Percentiles rank a stretch among this genome's conserved stretches.
Evolutionary conservation across 1,140 invertebrate genomes (phyloP).

Genomic region (Bactericera cockerelli): DNA sequence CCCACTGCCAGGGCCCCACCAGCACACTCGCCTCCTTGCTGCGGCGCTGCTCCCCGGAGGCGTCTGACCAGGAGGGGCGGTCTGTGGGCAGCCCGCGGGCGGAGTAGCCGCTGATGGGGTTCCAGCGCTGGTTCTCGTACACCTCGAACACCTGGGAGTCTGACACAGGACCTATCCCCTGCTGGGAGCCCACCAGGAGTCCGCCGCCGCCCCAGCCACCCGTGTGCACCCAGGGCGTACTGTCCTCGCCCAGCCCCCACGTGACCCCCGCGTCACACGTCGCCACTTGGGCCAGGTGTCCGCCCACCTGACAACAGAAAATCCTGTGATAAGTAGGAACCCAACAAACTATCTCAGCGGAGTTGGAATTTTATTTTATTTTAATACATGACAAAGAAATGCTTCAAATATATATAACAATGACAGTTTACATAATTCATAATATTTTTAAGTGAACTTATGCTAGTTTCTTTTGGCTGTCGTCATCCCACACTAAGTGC

Average conservation of each 20-base stretch:
- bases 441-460: too few species aligned
- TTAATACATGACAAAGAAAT: too few species aligned
- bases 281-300: conserved; percentile 65
- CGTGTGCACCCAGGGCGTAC: conserved; percentile 69
- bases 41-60: conserved; percentile 58
- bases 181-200: conserved; percentile 44
- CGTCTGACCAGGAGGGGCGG: conserved; percentile 78
- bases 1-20: conserved; percentile 80
- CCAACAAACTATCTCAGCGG: too few species aligned
- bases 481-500: too few species aligned
- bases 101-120: conserved; percentile 74
- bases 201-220: conserved; percentile 68
- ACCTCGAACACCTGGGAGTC: conserved; percentile 71
- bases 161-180: conserved; percentile 57
- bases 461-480: too few species aligned
- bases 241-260: conserved; percentile 77
- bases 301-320: conserved; percentile 68
- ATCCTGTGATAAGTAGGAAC: too few species aligned
- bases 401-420: too few species aligned
- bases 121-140: conserved; percentile 91
- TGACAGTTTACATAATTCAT: too few species aligned
- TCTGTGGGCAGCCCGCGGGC: conserved; percentile 71
- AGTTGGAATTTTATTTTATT: too few species aligned
- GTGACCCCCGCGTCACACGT: conserved; percentile 55
- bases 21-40: conserved; percentile 72